Evolutionary conservation across 2,888 invertebrate species (phyloP).

Genomic region (Idaea straminata): DNA sequence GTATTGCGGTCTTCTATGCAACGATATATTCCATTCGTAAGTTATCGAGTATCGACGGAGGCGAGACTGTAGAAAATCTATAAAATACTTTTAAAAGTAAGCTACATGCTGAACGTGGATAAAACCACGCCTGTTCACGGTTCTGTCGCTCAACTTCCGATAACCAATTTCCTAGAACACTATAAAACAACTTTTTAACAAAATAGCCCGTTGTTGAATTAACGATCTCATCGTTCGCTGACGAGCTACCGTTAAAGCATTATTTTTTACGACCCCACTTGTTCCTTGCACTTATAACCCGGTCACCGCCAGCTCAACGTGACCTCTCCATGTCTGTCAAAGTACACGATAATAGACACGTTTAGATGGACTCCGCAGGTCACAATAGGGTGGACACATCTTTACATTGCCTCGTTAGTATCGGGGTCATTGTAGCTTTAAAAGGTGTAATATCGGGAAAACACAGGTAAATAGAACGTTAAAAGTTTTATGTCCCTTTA

Average conservation of each 20-base stretch:
- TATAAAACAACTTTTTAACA: constrained; percentile 11
- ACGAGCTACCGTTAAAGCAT: constrained; percentile 32
- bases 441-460: constrained; percentile 32
- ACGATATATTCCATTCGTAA: not conserved
- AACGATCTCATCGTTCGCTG: constrained; percentile 25
- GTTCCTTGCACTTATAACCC: constrained; percentile 40
- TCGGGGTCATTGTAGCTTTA: constrained; percentile 29
- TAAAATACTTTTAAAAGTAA: not conserved
- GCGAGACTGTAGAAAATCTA: not conserved
- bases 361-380: constrained; percentile 16
- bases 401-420: constrained; percentile 32
- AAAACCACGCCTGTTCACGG: not conserved
- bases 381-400: constrained; percentile 22
- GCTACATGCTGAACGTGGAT: not conserved
- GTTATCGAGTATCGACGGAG: not conserved
- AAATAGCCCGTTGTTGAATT: constrained; percentile 26
- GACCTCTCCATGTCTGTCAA: constrained; percentile 21
- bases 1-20: not conserved
- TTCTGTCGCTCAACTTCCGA: not conserved
- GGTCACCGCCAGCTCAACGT: constrained; percentile 29
- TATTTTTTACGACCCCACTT: constrained; percentile 48
- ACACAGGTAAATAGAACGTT: constrained; percentile 24
- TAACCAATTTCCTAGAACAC: constrained; percentile 1
- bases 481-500: constrained; percentile 16
- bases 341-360: constrained; percentile 6